phyloP scores from a whole-genome alignment of 2,797 vertebrate species.

The Bothrops alternatus region DNA sequence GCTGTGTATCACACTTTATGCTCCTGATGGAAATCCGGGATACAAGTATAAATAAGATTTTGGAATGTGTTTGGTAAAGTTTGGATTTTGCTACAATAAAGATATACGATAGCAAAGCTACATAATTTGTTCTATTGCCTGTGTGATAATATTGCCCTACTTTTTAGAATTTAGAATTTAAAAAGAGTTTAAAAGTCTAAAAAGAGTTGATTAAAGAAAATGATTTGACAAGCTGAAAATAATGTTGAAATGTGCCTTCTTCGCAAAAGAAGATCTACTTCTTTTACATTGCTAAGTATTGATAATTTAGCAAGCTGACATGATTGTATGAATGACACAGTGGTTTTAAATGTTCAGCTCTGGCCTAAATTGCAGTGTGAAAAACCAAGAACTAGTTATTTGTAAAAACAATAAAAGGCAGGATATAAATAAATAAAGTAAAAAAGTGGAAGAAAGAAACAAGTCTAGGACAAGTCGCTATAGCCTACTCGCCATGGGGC shows the following conservation, averaged over 20 bases:
- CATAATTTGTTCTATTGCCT: not conserved
- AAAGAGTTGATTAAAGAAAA: slow-evolving; percentile 44
- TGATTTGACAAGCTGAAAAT: slow-evolving; percentile 38
- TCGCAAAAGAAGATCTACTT: slow-evolving; percentile 37
- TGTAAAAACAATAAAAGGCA: slow-evolving; percentile 38
- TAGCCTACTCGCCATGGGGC: too few species aligned
- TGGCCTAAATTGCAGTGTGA: slow-evolving; percentile 47
- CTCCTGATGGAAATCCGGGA: not conserved
- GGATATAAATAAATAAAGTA: slow-evolving; percentile 5
- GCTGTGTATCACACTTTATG: not conserved
- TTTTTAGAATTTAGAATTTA: slow-evolving; percentile 14
- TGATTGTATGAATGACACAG: slow-evolving; percentile 54
- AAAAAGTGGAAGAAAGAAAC: too few species aligned
- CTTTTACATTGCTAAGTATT: slow-evolving; percentile 58
- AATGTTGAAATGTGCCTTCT: slow-evolving; percentile 48
- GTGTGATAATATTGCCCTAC: not conserved
- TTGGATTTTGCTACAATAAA: not conserved
- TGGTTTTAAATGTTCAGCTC: slow-evolving; percentile 58
- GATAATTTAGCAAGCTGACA: slow-evolving; percentile 66
- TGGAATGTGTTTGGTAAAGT: not conserved
- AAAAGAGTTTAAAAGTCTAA: slow-evolving; percentile 3
- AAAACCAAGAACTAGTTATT: slow-evolving; percentile 23
- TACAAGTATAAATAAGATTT: not conserved
- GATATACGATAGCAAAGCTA: not conserved
- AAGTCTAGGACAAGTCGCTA: too few species aligned